Evolutionary conservation across 2,797 vertebrate genomes (phyloP).

Genomic region (Dryobates pubescens): DNA sequence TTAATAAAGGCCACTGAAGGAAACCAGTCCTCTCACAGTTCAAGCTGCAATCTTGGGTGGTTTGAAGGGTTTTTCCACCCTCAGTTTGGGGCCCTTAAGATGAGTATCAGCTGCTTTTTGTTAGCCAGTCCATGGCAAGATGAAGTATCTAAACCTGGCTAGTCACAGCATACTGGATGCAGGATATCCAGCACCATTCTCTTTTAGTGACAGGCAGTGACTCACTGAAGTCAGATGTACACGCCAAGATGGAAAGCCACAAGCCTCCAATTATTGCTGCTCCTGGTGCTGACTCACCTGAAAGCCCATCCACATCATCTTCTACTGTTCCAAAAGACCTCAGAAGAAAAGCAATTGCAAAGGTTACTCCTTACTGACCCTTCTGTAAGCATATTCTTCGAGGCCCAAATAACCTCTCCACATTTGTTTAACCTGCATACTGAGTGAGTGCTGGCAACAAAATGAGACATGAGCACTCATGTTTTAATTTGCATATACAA

Average conservation of each 20-base stretch:
- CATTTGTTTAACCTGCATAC: neutral
- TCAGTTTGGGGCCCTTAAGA: neutral
- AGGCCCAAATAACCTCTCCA: neutral
- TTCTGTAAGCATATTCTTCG: neutral
- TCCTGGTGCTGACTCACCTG: constrained; percentile 35
- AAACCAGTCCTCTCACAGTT: neutral
- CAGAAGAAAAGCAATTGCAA: neutral
- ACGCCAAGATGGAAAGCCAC: constrained; percentile 17
- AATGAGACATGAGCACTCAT: neutral
- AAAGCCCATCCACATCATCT: neutral
- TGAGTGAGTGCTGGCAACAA: neutral
- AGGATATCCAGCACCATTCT: neutral
- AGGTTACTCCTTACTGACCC: neutral
- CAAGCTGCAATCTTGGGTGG: neutral
- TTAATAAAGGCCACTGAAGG: neutral
- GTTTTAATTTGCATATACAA: neutral
- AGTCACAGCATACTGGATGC: neutral
- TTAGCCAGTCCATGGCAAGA: neutral
- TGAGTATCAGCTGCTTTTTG: constrained; percentile 11
- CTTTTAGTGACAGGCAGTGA: constrained; percentile 5
- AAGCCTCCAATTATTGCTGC: neutral
- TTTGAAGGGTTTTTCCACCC: neutral
- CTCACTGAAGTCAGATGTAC: neutral
- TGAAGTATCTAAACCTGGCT: neutral
- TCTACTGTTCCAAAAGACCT: neutral